Evolutionary conservation across 2,113 vertebrate genomes (phyloP), one percentile per base, ranked within the genome.

Genomic region (Suncus etruscus): DNA sequence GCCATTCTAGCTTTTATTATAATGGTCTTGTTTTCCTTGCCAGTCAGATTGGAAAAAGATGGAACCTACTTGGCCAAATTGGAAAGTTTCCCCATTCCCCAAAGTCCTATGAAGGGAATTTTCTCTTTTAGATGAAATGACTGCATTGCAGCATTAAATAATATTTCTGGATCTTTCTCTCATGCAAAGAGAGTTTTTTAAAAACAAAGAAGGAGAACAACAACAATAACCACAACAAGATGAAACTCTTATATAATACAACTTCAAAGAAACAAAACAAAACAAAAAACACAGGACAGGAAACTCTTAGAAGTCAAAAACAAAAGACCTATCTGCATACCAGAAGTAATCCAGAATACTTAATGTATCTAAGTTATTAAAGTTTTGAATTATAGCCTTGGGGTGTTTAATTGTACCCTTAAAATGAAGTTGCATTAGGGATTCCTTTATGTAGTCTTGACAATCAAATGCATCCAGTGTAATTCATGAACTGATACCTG

Each of bases 81-180:
- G 39, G 58, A 54, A 92, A 39, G 2, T 7, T 25, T 65, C 45
- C 18, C 47, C 3, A 0, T 8, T 12, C 18, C 14, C 29, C 1
- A 48, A 78, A 58, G 80, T 81, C 82, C 29, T 50, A 25, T 65
- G 31, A 84, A 70, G 20, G 84, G 22, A 70, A 69, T 86, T 93
- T 50, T 94, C 69, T 70, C 8, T 39, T 77, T 1, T 70, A 78
- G 78, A 54, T 77, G 66, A 88, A 87, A 94, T 32, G 12, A 51
- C 66, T 81, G 27, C 61, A 45, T 82, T 47, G 86, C 29, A 69
- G 10, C 24, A 72, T 54, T 76, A 32, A 16, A 47, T 39, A 39
- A 2, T 89, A 32, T 79, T 94, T 93, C 27, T 86, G 86, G 39
- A 76, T 82, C 45, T 94, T 78, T 69, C 85, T 16, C 88, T 75